A percentile compares a stretch with the other conserved stretches of the same genome.
phyloP scores from a whole-genome alignment of 2,888 invertebrate species.

The Beris chalybata region DNA sequence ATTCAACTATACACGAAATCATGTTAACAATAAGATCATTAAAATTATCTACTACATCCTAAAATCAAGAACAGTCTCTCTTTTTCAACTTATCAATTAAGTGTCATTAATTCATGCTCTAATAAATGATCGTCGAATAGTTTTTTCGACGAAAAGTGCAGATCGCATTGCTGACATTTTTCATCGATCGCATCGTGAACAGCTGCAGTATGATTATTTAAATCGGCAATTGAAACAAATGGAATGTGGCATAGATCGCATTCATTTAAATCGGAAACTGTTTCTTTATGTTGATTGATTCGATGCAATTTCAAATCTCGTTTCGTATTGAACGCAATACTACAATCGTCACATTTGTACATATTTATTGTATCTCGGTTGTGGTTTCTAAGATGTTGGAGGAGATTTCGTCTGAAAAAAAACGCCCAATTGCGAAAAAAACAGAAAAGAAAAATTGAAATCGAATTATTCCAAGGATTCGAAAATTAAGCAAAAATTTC shows the following conservation, averaged over 20 bases:
- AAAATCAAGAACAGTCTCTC: too few relatives aligned
- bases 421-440: not conserved
- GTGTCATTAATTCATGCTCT: constrained; percentile 40
- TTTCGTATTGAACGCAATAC: constrained; percentile 43
- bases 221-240: constrained; percentile 41
- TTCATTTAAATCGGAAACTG: constrained; percentile 41
- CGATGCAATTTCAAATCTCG: constrained; percentile 43
- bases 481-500: constrained; percentile 8
- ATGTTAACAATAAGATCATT: too few relatives aligned
- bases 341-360: constrained; percentile 42
- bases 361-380: constrained; percentile 39
- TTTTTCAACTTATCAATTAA: too few relatives aligned
- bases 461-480: constrained; percentile 1
- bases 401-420: constrained; percentile 42
- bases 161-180: constrained; percentile 42
- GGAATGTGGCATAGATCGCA: constrained; percentile 44
- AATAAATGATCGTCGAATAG: constrained; percentile 42
- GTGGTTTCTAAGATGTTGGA: constrained; percentile 43
- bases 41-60: too few relatives aligned
- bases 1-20: too few relatives aligned
- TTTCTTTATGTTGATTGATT: constrained; percentile 43
- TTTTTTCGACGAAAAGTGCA: constrained; percentile 43
- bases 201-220: constrained; percentile 42
- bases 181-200: constrained; percentile 42
- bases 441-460: constrained; percentile 1